Percentiles rank a stretch among this genome's conserved stretches.
These are phyloP conservation scores for Lineus longissimus DNA, from an alignment of 1,140 invertebrate species.

Conservation along the genomic window DNA sequence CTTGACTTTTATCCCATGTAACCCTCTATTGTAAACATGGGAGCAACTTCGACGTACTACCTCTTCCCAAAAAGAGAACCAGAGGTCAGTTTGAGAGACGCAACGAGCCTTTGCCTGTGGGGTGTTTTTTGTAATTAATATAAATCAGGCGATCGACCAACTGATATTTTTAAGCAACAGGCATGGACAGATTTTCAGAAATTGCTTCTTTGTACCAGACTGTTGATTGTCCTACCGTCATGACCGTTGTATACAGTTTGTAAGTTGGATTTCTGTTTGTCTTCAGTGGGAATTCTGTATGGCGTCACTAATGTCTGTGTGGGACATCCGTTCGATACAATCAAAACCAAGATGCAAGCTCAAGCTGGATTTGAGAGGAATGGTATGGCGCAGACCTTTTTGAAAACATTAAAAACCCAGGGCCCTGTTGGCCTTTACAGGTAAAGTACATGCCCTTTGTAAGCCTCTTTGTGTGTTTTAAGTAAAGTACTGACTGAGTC, in stretches of 20 bases:
- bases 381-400: conserved; percentile 40
- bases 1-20: too few species aligned
- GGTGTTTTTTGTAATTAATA: too few species aligned
- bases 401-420: conserved; percentile 35
- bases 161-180: too few species aligned
- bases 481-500: neutral
- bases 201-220: too few species aligned
- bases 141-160: too few species aligned
- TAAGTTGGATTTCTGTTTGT: neutral
- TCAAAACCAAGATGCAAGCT: conserved; percentile 52
- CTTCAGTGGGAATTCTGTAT: conserved; percentile 48
- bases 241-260: neutral
- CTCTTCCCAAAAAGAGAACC: too few species aligned
- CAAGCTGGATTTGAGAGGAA: conserved; percentile 45
- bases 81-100: too few species aligned
- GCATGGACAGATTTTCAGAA: too few species aligned
- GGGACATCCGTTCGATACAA: conserved; percentile 50
- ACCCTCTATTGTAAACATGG: too few species aligned
- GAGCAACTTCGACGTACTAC: too few species aligned
- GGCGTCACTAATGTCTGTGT: conserved; percentile 44
- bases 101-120: too few species aligned
- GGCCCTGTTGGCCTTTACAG: conserved; percentile 45
- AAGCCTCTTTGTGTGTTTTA: neutral
- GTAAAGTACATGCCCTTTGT: conserved; percentile 19
- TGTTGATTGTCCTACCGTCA: too few species aligned